Conservation (phyloP, 2,113 vertebrate species). For the Anolis carolinensis region DNA sequence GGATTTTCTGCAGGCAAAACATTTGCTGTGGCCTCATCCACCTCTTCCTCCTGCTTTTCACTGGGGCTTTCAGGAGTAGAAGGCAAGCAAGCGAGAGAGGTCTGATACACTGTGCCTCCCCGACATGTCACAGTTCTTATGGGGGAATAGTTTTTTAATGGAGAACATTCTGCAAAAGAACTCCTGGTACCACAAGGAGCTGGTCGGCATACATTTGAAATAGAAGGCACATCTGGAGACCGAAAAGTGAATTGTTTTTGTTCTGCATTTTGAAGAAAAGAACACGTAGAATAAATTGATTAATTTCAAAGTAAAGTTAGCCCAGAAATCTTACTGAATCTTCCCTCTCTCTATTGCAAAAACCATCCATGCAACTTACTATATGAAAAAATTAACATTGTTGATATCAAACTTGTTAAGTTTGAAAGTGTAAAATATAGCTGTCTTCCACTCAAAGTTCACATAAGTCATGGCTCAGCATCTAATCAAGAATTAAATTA, state of each 20-base stretch:
- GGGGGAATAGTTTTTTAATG: conserved; percentile 88
- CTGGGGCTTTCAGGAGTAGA: conserved; percentile 76
- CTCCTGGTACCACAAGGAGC: conserved; percentile 74
- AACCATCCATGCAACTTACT: not conserved
- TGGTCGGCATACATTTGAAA: conserved; percentile 66
- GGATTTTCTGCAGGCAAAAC: conserved; percentile 39
- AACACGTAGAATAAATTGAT: not conserved
- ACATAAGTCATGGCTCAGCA: not conserved
- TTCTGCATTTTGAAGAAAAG: conserved; percentile 65
- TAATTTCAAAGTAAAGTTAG: not conserved
- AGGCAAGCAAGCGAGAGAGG: conserved; percentile 78
- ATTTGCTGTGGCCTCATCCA: conserved; percentile 52
- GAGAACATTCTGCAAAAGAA: conserved; percentile 91
- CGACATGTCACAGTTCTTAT: conserved; percentile 73
- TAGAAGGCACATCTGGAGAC: conserved; percentile 80
- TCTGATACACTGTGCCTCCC: conserved; percentile 73
- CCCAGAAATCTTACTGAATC: not conserved
- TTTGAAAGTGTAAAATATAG: not conserved
- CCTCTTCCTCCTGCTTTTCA: conserved; percentile 76
- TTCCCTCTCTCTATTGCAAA: not conserved
- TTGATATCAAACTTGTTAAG: not conserved
- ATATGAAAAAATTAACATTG: too few species aligned
- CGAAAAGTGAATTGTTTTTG: conserved; percentile 77
- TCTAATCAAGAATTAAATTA: not conserved
- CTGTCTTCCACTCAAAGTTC: not conserved